Conservation (phyloP, 2,113 vertebrate species). For the Malurus melanocephalus region DNA sequence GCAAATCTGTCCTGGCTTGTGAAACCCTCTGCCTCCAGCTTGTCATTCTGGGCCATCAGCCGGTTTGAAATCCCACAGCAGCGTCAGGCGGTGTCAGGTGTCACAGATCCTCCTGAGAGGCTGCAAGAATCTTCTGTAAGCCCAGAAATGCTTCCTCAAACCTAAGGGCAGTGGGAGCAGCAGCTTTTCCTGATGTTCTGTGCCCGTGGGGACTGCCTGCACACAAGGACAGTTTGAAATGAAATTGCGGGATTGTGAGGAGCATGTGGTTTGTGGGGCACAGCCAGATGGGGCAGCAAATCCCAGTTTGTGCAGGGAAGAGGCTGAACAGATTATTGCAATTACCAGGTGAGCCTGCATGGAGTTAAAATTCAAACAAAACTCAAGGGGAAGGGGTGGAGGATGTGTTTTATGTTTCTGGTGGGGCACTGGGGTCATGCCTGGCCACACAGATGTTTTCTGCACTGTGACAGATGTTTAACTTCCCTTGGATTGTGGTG, state of each 20-base stretch:
- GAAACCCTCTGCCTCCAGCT: background rate
- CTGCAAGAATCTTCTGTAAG: background rate
- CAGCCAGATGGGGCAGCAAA: background rate
- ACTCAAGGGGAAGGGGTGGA: background rate
- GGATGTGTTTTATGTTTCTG: background rate
- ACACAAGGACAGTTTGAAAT: background rate
- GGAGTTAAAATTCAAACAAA: background rate
- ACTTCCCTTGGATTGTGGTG: background rate
- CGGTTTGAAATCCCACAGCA: background rate
- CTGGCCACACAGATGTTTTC: background rate
- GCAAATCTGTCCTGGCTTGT: background rate
- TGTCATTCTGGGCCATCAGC: background rate
- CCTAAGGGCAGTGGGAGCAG: background rate
- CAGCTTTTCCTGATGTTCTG: background rate
- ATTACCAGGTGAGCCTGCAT: background rate
- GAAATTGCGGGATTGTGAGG: background rate
- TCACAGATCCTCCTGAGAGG: background rate
- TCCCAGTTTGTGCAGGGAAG: background rate
- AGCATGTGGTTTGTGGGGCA: background rate
- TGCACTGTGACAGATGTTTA: background rate
- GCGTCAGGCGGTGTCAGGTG: background rate
- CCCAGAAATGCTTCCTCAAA: background rate
- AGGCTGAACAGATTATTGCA: background rate
- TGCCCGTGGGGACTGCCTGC: accelerated
- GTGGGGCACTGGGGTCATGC: background rate